Evolutionary conservation across 2,888 invertebrate genomes (phyloP).

Genomic region (Eilema depressum): DNA sequence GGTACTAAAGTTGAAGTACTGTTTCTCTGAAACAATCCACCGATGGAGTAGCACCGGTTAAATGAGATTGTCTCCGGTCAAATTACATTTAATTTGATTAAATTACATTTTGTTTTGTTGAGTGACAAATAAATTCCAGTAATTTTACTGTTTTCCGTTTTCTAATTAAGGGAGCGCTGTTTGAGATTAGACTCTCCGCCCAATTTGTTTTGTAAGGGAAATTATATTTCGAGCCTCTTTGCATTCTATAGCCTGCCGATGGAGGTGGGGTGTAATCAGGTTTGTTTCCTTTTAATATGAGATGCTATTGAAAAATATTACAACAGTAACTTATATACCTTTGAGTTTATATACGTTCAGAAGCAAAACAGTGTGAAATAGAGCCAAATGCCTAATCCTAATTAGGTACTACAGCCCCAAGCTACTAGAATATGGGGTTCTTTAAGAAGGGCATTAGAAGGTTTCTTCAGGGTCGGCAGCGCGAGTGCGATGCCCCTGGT

Average conservation of each 20-base stretch:
- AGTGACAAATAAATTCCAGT: conserved; percentile 19
- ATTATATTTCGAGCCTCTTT: background rate
- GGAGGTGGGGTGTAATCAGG: background rate
- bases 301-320: background rate
- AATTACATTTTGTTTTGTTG: conserved; percentile 20
- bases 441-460: no score
- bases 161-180: conserved; percentile 12
- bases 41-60: background rate
- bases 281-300: background rate
- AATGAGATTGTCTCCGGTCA: background rate
- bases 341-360: background rate
- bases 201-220: conserved; percentile 6
- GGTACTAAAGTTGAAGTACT: background rate
- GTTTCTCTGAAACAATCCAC: background rate
- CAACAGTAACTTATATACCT: background rate
- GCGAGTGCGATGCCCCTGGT: no score
- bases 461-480: no score
- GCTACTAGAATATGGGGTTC: no score
- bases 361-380: no score
- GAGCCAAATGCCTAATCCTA: no score
- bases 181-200: background rate
- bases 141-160: conserved; percentile 16
- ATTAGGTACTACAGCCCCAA: no score
- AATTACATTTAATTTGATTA: conserved; percentile 16
- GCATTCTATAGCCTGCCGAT: background rate